Base-by-base conservation (phyloP, 2,888 invertebrate genomes). In the Tribolium freemani region DNA sequence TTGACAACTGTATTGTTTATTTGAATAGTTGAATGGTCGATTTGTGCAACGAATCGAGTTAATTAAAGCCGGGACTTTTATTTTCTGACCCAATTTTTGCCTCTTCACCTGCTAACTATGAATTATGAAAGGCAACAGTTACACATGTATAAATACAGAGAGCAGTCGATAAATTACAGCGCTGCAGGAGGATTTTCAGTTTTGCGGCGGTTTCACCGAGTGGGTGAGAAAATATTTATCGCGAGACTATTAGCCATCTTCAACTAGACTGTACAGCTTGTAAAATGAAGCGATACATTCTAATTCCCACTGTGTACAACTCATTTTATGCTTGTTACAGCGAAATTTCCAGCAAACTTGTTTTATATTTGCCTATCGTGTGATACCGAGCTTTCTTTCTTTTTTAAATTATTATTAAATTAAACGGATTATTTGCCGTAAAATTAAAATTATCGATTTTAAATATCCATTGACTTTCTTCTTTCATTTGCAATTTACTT, bases 81-180 rank as follows among this genome's bases (percentile, higher is more conserved):
- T 58, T 44, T 10, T 16, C 5, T 64, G 75, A 76, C 77, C 77
- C 64, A 78, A 75, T 75, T 76, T 63, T 57, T 72, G 72, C 66
- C 11, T 63, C 72, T 75, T 76, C 78, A 75, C 76, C 73, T 75
- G 75, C 76, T 75, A 72, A 80, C 81, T 76, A 83, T 85, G 84
- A 84, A 82, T 84, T 84, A 84, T 84, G 82, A 80, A 78, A 48
- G 77, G 78, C 73, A 78, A 76, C 80, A 76, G 76, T 79, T 82
- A 80, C 83, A 84, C 79, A 83, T 83, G 84, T 84, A 84, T 84
- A 84, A 84, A 84, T 84, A 83, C 80, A 78, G 79, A 81, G 81
- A 81, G 81, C 79, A 79, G 78, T 74, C 82, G 74, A 85, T 85
- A 85, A 85, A 85, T 85, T 83, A 83, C 77, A 74, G 77, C 79